Evolutionary conservation across 2,888 invertebrate genomes (phyloP), one percentile per base, ranked within the genome.

Genomic region (Eretmocerus hayati): DNA sequence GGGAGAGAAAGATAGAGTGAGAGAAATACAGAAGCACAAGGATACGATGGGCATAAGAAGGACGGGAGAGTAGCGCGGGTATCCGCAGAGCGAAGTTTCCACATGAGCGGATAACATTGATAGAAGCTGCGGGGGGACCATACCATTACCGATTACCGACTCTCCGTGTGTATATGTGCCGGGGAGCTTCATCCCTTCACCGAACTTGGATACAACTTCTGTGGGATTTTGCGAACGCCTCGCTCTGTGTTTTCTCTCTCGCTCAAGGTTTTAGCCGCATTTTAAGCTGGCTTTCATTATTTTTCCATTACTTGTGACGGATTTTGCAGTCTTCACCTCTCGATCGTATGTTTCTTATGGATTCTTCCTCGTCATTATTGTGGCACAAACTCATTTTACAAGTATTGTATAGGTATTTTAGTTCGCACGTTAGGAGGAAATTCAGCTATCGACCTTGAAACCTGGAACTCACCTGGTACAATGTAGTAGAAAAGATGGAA

Each of bases 401-500:
- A n/a, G n/a, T n/a, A n/a, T n/a, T n/a, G n/a, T n/a, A n/a, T n/a
- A n/a, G n/a, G n/a, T 26, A 11, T 6, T 9, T 26, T 26, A 26
- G 6, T 9, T 11, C 8, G 26, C 26, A 9, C 26, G 8, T 11
- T 26, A 6, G 26, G 26, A 6, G 26, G 8, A 11, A 26, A 26
- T 26, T 9, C 26, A 6, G 8, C 6, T 26, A 26, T 26, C 11
- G 6, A 9, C 11, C 26, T 11, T 6, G 8, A 26, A 6, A 11
- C 26, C 8, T 11, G 26, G 8, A 11, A 26, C 23, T 15, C 65
- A 85, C 86, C 82, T 67, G 84, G 75, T 35, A 79, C 70, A 22
- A 74, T 72, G 57, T 77, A 81, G 62, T 81, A 81, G 30, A 79
- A 58, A 9, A 79, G 66, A 13, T 81, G 76, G 2, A 83, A 75